Conservation (phyloP, 2,797 vertebrate species). For the Smutsia temminckii region DNA sequence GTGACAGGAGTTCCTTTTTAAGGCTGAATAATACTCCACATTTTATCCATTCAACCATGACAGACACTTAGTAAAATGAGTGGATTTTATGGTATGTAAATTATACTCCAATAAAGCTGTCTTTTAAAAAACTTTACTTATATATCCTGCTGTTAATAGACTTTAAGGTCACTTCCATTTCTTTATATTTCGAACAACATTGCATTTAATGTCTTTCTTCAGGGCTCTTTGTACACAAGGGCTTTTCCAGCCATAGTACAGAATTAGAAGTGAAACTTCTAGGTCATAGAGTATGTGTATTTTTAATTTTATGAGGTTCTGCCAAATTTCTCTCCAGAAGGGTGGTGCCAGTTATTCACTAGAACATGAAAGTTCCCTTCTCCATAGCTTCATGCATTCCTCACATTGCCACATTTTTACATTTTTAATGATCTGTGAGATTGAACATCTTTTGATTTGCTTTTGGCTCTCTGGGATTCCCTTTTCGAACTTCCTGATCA, state of each 20-base stretch:
- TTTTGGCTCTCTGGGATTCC: background rate
- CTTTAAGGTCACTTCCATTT: background rate
- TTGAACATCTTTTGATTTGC: background rate
- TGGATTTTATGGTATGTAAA: background rate
- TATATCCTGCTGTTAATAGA: background rate
- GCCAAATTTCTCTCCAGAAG: background rate
- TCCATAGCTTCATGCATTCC: background rate
- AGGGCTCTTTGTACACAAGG: background rate
- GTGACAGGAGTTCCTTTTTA: background rate
- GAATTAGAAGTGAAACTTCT: background rate
- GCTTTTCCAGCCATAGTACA: background rate
- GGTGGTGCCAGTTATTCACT: background rate
- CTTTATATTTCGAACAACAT: background rate
- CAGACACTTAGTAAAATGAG: background rate
- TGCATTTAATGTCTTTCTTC: background rate
- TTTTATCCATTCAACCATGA: background rate
- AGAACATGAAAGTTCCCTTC: background rate
- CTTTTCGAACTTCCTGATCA: background rate
- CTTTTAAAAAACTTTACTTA: background rate
- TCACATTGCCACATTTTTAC: background rate
- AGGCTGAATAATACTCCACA: background rate
- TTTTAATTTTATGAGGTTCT: background rate
- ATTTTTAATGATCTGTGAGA: background rate
- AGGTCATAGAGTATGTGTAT: background rate
- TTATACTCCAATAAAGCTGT: background rate